Conservation (phyloP, 2,888 invertebrate species). For the Octodonta nipae region DNA sequence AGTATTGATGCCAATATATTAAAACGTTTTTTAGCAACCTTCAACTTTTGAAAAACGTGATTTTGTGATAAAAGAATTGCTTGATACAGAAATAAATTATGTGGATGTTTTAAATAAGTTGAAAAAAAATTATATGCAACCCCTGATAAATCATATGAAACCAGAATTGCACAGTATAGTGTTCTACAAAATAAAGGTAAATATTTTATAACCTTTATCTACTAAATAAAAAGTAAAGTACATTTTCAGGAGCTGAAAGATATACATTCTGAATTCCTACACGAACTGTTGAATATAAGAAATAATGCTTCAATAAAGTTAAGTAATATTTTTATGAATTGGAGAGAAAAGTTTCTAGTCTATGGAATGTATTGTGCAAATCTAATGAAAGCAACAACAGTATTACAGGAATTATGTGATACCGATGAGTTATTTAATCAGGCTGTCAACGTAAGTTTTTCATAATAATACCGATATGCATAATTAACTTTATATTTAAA, state of each 20-base stretch:
- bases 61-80: conserved; percentile 81
- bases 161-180: conserved; percentile 65
- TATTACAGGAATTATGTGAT: conserved; percentile 62
- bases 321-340: conserved; percentile 78
- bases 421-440: conserved; percentile 52
- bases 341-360: conserved; percentile 78
- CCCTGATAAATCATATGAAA: conserved; percentile 53
- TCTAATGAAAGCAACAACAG: conserved; percentile 75
- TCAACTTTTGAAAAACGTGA: conserved; percentile 68
- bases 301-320: conserved; percentile 47
- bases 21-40: conserved; percentile 22
- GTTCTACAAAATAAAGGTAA: conserved; percentile 82
- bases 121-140: conserved; percentile 64
- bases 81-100: conserved; percentile 95
- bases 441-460: conserved; percentile 49
- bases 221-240: conserved; percentile 1
- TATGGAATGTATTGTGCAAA: conserved; percentile 96
- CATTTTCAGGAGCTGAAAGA: conserved; percentile 65
- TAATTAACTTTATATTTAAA: conserved; percentile 3
- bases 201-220: conserved; percentile 16
- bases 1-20: too few relatives aligned
- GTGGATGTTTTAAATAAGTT: conserved; percentile 83
- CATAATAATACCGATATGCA: neutral
- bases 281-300: conserved; percentile 64
- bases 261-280: conserved; percentile 72